A percentile compares a stretch with the other conserved stretches of the same genome.
phyloP scores from a whole-genome alignment of 2,797 vertebrate genomes.

The Florisuga fusca region DNA sequence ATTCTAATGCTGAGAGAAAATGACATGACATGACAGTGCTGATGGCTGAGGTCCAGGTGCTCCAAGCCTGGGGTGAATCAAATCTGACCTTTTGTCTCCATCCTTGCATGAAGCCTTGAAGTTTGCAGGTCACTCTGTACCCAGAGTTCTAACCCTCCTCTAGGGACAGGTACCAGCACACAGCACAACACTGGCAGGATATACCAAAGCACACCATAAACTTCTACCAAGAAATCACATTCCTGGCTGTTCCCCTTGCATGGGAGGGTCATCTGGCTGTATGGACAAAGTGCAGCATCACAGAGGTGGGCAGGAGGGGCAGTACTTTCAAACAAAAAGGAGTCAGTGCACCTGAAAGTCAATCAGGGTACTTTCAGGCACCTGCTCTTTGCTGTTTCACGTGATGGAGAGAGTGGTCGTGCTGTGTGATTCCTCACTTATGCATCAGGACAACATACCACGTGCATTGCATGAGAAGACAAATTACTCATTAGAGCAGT shows the following conservation, averaged over 20 bases:
- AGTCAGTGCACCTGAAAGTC: not conserved
- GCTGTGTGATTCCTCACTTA: not conserved
- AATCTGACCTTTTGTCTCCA: not conserved
- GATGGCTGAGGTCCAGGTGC: not conserved
- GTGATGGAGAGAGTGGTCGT: not conserved
- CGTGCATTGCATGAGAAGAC: not conserved
- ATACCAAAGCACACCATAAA: accelerated
- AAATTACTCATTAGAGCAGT: not conserved
- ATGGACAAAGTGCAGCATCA: not conserved
- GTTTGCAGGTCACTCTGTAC: not conserved
- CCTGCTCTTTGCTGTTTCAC: not conserved
- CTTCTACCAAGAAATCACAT: not conserved
- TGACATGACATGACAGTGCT: accelerated
- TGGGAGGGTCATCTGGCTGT: not conserved
- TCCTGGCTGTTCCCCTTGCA: not conserved
- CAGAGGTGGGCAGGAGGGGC: not conserved
- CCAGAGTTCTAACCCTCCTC: not conserved
- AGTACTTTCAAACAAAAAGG: not conserved
- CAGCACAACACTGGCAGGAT: not conserved
- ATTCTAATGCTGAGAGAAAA: not conserved
- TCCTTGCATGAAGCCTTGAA: not conserved
- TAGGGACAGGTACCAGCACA: not conserved
- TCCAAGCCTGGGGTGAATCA: not conserved
- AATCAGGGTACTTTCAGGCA: not conserved
- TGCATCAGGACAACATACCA: not conserved